Evolutionary conservation across 2,113 vertebrate species (phyloP), one percentile per base, ranked within the genome.

Genomic region (Oceanodroma tethys): DNA sequence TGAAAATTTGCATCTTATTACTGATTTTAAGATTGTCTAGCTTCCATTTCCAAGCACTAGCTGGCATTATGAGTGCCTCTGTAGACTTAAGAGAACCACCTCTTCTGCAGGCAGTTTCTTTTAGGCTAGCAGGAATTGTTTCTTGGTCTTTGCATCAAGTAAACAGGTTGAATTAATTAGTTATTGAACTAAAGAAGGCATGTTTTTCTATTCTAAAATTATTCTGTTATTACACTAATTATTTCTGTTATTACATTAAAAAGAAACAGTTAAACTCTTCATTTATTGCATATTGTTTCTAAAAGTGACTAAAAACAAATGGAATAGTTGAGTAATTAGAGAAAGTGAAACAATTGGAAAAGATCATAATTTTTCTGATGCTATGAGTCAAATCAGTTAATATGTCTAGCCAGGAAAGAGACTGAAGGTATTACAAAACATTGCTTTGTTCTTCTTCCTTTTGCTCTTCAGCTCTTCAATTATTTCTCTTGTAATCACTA

Each of bases 281-380:
- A 29, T 70, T 80, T 72, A 58, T 45, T 63, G 23, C 21, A 34
- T 56, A 63, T 58, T 63, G 38, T 88, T 86, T 92, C 53, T 75
- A 68, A 82, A 93, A 93, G 27, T 26, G 34, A 81, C 32, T 48
- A 50, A 74, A 89, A 81, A 11, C 12, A 81, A 88, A 20, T 42
- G 25, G n/a, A 26, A 63, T 23, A 60, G 36, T 45, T 68, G 70
- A 92, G 38, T 92, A 91, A 79, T 67, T 55, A 58, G 6, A 81
- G 36, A 96, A 96, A 93, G 65, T 67, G 13, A 87, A 90, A 96
- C 79, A 95, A 95, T 36, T 80, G 53, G 71, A 92, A 95, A 65
- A 88, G 8, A 52, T 60, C 6, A 43, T 65, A 0, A 12, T 90
- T 91, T 78, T 92, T 72, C 56, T 86, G 47, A 82, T 75, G 85